These are phyloP conservation scores for Boulengerochromis microlepis DNA, from an alignment of 2,113 vertebrate species.

Conservation along the genomic window DNA sequence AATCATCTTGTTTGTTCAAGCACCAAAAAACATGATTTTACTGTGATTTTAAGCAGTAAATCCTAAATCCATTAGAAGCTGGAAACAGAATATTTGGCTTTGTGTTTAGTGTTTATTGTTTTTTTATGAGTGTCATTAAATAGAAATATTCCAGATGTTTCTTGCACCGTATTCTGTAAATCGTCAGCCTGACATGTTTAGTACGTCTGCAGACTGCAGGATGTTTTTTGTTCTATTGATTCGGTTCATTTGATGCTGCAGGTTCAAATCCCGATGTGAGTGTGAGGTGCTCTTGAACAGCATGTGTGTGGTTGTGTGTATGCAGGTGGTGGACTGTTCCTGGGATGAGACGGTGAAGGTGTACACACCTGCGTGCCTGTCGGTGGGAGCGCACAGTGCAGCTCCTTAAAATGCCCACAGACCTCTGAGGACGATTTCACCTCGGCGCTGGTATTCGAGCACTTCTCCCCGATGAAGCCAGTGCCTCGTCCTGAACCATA, in stretches of 20 bases:
- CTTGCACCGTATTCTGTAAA: not conserved
- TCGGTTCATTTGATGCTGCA: not conserved
- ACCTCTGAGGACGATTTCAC: not conserved
- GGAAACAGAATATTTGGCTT: not conserved
- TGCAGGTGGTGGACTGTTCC: slow-evolving; percentile 92
- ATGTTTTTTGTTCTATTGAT: not conserved
- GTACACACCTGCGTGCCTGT: slow-evolving; percentile 81
- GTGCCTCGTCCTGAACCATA: not conserved
- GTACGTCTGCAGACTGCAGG: not conserved
- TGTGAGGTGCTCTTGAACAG: not conserved
- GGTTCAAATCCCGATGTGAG: not conserved
- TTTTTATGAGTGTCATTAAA: not conserved
- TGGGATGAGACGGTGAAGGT: slow-evolving; percentile 96
- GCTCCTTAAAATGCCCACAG: not conserved
- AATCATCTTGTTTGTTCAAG: not conserved
- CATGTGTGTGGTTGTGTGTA: slow-evolving; percentile 19
- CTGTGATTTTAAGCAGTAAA: not conserved
- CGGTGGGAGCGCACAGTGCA: not conserved
- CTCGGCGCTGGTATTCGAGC: not conserved
- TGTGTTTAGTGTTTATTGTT: not conserved
- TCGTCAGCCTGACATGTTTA: not conserved
- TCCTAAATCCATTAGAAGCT: not conserved
- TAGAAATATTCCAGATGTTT: not conserved
- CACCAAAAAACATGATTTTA: not conserved
- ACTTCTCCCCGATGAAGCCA: not conserved